phyloP scores from a whole-genome alignment of 92 coral and sea anemone species.

The Paragorgia papillata region DNA sequence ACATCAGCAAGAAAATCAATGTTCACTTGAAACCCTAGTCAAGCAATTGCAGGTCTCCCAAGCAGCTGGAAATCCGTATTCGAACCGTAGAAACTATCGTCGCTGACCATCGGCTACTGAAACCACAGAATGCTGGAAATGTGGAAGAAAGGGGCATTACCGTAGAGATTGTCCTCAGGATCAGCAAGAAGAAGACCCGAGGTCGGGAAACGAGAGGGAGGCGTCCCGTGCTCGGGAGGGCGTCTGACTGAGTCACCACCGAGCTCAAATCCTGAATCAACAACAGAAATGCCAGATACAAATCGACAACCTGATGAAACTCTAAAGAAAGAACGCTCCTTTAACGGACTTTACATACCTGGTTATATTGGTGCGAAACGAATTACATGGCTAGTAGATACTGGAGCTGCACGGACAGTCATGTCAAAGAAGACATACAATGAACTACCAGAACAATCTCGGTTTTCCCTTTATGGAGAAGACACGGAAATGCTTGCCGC shows the following conservation, averaged over 20 bases:
- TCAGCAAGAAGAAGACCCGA: neutral
- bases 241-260: constrained; percentile 24
- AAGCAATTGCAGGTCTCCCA: neutral
- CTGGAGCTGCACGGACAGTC: constrained; percentile 54
- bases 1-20: neutral
- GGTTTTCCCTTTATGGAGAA: neutral
- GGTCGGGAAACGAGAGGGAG: constrained; percentile 51
- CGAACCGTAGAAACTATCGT: neutral
- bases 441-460: constrained; percentile 14
- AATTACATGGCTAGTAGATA: constrained; percentile 50
- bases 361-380: constrained; percentile 46
- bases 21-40: neutral
- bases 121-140: constrained; percentile 1
- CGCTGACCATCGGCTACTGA: neutral
- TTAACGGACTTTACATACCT: constrained; percentile 42
- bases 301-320: neutral
- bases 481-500: constrained; percentile 37
- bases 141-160: constrained; percentile 24
- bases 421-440: constrained; percentile 42
- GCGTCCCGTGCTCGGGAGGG: constrained; percentile 44
- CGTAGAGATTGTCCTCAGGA: constrained; percentile 7
- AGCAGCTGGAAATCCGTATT: neutral
- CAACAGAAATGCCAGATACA: constrained; percentile 1
- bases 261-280: neutral
- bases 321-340: neutral